Base-by-base conservation (phyloP, 2,888 invertebrate genomes). In the Beris morrisii region DNA sequence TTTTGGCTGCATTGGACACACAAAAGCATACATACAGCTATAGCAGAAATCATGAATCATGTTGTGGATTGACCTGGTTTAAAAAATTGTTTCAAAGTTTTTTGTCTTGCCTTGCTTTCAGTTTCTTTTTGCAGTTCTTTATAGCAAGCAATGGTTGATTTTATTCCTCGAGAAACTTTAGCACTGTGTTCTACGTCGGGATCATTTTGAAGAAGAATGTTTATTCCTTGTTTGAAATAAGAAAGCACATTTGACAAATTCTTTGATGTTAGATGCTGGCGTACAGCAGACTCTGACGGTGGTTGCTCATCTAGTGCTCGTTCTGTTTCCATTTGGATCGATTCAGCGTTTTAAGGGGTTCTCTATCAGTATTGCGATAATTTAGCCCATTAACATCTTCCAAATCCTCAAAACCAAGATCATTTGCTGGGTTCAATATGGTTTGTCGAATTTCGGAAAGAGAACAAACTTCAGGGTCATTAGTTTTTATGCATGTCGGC, bases 291-390 rank as follows among this genome's bases (percentile, higher is more conserved):
- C 61, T 71, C 70, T 63, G 67, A 13, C 3, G 22, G 2, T 22
- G 22, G 22, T 64, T 71, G 66, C 55, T 71, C 69, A 65, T 72
- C 67, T 67, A 70, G 57, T 70, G 66, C 55, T 28, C 22, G 67
- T 65, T 68, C 68, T 69, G 64, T 56, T 72, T 71, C 44, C 32
- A 73, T 69, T 65, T 72, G 70, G 31, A 72, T 70, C 5, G 72
- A 69, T 70, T 73, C 71, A 67, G 72, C 70, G 50, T 69, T 53
- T 69, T 70, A 72, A 72, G 70, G 31, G 70, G 69, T 70, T 72
- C 70, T 52, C 67, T 70, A 65, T 72, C 71, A 67, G 70, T 70
- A 59, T 73, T 70, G 54, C 72, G 69, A 65, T 71, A 56, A 72
- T 70, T 70, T 66, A 72, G 30, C 69, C 71, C 69, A 71, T 72